A percentile compares a stretch with the other conserved stretches of the same genome.
Evolutionary conservation across 2,888 invertebrate species (phyloP).

Genomic region (Volucella bombylans): DNA sequence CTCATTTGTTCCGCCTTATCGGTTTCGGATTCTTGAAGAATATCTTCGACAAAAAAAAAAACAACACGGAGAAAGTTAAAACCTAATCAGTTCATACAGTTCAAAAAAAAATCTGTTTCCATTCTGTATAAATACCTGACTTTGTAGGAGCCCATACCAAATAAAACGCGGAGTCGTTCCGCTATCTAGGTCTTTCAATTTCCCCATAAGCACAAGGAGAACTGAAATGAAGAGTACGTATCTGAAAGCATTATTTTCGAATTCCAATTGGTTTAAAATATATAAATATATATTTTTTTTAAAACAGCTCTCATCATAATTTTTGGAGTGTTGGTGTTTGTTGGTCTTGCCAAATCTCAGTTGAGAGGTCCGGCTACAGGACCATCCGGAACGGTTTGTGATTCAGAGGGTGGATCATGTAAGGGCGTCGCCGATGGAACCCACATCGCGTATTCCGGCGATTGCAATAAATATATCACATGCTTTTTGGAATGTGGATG

Average conservation of each 20-base stretch:
- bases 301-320: slow-evolving; percentile 11
- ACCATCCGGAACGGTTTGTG: slow-evolving; percentile 62
- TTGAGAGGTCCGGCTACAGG: slow-evolving; percentile 28
- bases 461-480: slow-evolving; percentile 67
- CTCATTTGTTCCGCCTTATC: slow-evolving; percentile 18
- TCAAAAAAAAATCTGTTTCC: background rate
- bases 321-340: slow-evolving; percentile 33
- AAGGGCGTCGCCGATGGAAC: slow-evolving; percentile 30
- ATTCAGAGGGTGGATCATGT: slow-evolving; percentile 63
- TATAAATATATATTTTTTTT: slow-evolving; percentile 8
- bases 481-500: slow-evolving; percentile 48
- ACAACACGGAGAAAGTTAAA: background rate
- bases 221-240: slow-evolving; percentile 45
- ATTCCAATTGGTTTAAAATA: background rate
- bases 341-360: background rate
- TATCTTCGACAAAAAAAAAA: background rate
- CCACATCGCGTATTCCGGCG: slow-evolving; percentile 39
- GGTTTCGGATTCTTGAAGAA: slow-evolving; percentile 9
- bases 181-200: background rate
- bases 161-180: slow-evolving; percentile 18
- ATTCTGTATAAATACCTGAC: slow-evolving; percentile 32
- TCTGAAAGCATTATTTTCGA: background rate
- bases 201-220: background rate
- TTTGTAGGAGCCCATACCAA: slow-evolving; percentile 13
- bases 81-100: background rate